Evolutionary conservation across 1,140 invertebrate genomes (phyloP), one percentile per base, ranked within the genome.

Genomic region (Hormaphis cornu): DNA sequence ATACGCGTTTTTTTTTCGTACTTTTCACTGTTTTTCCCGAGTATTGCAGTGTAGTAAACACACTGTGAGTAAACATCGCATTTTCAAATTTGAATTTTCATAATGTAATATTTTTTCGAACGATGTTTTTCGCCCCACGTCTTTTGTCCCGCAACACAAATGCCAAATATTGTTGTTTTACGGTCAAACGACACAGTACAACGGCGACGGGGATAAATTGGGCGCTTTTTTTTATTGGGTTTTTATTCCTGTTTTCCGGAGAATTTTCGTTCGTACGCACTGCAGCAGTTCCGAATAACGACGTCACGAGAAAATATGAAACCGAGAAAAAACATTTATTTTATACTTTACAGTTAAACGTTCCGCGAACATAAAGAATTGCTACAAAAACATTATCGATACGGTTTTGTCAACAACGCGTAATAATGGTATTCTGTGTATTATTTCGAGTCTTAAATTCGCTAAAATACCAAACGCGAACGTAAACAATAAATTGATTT

Each of bases 81-180:
- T 46, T 63, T 63, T 63, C 26, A 20, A 63, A 63, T 63, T 63
- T 63, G 18, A 30, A 46, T 63, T 61, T 48, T 63, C n/a, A 63
- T 35, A 37, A 56, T 48, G 42, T 63, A 48, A 30, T 63, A 63
- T 63, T 63, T 63, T 63, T 46, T 48, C 42, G 48, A 48, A 33
- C 40, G 42, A 48, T 63, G 24, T 63, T 63, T 46, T 63, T 33
- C 3, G 42, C 59, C 42, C 28, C 18, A 42, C 30, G 30, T 61
- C 18, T 24, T 12, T 7, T 28, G 16, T 12, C 1, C 8, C 9
- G 10, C 5, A 26, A 7, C 12, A 46, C 28, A n/a, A 28, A 61
- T 44, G 40, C 22, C 44, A 48, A 63, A 48, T 63, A 63, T 63
- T 63, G 42, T 63, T 63, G 42, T 63, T 63, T 63, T 61, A 44